Conservation (phyloP, 1,140 invertebrate species). For the Drosophila saltans region DNA sequence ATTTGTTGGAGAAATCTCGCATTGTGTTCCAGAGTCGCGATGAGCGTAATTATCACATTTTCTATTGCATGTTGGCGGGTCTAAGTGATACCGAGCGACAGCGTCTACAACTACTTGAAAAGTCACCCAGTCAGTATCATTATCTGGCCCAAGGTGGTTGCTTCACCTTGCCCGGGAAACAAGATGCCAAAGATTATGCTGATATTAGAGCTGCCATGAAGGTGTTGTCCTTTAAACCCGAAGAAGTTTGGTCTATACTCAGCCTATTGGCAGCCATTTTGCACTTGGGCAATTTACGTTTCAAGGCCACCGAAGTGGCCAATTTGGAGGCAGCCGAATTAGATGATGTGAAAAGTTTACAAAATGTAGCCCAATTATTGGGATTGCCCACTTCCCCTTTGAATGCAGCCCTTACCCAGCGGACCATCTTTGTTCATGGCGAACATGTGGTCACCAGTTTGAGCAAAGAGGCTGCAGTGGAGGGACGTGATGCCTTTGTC, state of each 20-base stretch:
- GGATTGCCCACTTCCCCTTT: conserved; percentile 88
- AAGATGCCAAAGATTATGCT: conserved; percentile 92
- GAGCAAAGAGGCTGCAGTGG: conserved; percentile 88
- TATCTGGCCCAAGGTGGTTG: conserved; percentile 92
- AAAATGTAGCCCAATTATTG: conserved; percentile 88
- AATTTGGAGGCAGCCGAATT: conserved; percentile 94
- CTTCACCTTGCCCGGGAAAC: conserved; percentile 90
- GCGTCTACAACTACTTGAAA: conserved; percentile 89
- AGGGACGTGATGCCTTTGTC: conserved; percentile 95
- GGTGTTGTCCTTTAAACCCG: conserved; percentile 93
- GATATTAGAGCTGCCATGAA: conserved; percentile 95
- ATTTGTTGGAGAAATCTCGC: conserved; percentile 96
- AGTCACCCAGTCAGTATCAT: conserved; percentile 87
- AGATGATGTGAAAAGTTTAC: conserved; percentile 86
- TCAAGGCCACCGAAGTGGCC: conserved; percentile 89
- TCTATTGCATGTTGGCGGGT: conserved; percentile 96
- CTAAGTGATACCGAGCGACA: conserved; percentile 91
- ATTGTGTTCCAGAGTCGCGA: conserved; percentile 94
- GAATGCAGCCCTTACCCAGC: conserved; percentile 91
- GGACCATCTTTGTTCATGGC: conserved; percentile 94
- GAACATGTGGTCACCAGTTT: conserved; percentile 91
- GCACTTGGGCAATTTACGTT: conserved; percentile 95
- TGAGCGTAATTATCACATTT: conserved; percentile 98
- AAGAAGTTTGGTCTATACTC: conserved; percentile 93
- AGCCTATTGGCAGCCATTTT: conserved; percentile 92